Percentiles rank a stretch among this genome's conserved stretches.
phyloP scores from a whole-genome alignment of 2,888 invertebrate genomes.

The Taenaris catops region DNA sequence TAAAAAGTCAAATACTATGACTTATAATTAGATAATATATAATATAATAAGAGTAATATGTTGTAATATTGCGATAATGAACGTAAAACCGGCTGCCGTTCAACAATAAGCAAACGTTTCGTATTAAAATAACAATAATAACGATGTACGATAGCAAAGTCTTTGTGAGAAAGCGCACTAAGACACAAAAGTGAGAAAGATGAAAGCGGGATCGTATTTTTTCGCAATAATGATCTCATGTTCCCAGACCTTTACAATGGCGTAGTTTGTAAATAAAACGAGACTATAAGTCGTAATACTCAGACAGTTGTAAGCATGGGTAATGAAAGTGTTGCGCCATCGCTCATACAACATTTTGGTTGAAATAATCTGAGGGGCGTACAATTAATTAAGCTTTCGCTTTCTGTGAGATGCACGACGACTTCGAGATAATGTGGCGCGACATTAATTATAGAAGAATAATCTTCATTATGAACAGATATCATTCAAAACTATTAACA shows the following conservation, averaged over 20 bases:
- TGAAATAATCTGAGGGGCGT: constrained; percentile 35
- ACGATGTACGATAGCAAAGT: constrained; percentile 13
- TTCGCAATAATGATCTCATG: constrained; percentile 28
- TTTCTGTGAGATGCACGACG: too few species aligned
- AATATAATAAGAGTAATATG: constrained; percentile 1
- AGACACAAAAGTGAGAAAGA: constrained; percentile 51
- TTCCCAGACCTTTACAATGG: constrained; percentile 41
- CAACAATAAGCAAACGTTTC: too few species aligned
- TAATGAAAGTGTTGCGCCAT: constrained; percentile 56
- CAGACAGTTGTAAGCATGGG: constrained; percentile 21
- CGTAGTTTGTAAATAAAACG: constrained; percentile 30
- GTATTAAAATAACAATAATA: constrained; percentile 8
- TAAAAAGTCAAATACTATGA: too few species aligned
- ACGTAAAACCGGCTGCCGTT: too few species aligned
- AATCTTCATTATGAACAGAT: too few species aligned
- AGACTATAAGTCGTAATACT: constrained; percentile 28
- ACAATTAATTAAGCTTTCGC: constrained; percentile 49
- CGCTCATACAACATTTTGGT: constrained; percentile 38
- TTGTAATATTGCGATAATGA: too few species aligned
- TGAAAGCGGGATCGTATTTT: constrained; percentile 43
- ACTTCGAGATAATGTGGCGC: too few species aligned
- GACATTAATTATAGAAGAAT: too few species aligned
- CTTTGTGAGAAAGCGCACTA: constrained; percentile 26
- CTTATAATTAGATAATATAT: too few species aligned
- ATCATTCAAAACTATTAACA: too few species aligned